phyloP scores from a whole-genome alignment of 2,797 vertebrate genomes.

The Sternotherus odoratus region DNA sequence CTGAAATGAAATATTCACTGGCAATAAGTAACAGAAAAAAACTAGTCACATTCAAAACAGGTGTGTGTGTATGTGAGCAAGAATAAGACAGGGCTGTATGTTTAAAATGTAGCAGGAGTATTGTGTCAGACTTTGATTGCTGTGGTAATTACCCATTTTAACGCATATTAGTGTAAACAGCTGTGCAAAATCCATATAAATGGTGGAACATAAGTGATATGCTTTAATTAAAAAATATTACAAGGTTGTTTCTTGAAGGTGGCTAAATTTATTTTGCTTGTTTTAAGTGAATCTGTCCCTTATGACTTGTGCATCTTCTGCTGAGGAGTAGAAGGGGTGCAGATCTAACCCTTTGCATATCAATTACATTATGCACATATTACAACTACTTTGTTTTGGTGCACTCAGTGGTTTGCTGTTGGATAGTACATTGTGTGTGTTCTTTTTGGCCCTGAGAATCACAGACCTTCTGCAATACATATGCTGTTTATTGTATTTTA shows the following conservation, averaged over 20 bases:
- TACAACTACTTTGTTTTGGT: neutral
- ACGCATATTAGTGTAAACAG: conserved; percentile 71
- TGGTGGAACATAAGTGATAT: conserved; percentile 56
- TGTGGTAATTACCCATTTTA: conserved; percentile 73
- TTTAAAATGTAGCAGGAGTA: conserved; percentile 64
- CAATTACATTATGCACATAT: neutral
- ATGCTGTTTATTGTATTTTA: conserved; percentile 7
- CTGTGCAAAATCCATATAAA: conserved; percentile 69
- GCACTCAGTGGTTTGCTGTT: neutral
- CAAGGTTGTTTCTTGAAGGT: neutral
- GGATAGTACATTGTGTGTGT: neutral
- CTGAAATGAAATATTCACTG: conserved; percentile 68
- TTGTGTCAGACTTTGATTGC: conserved; percentile 47
- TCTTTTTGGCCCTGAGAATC: conserved; percentile 33
- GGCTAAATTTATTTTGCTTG: neutral
- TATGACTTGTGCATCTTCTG: neutral
- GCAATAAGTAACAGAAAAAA: conserved; percentile 69
- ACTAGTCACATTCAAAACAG: conserved; percentile 60
- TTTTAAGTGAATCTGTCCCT: neutral
- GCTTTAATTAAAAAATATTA: conserved; percentile 63
- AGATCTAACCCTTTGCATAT: neutral
- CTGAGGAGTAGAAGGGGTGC: neutral
- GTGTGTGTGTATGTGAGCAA: conserved; percentile 54
- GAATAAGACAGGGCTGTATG: conserved; percentile 57
- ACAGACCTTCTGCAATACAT: conserved; percentile 24